Base-by-base conservation (phyloP, 2,113 vertebrate species). In the Cettia cetti region DNA sequence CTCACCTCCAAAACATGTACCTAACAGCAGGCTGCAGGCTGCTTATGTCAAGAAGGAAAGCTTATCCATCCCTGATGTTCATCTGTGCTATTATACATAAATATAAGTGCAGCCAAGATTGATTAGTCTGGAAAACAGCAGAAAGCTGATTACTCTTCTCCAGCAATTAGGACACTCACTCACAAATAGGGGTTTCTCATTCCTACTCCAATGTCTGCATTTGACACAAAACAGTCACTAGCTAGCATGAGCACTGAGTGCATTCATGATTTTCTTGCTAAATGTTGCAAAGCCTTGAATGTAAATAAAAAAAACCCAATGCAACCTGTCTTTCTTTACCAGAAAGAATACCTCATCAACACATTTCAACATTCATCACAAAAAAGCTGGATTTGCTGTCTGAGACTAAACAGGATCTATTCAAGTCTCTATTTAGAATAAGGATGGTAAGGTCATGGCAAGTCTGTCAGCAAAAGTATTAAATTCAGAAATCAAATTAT, bases 401-500 rank as follows among this genome's bases (percentile, higher is more conserved):
- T 76, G 28, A 89, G 40, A 56, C 57, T 89, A 45, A 87, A 82
- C 49, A 65, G 61, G 17, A 57, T 31, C 59, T 68, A 72, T 87
- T 89, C 61, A 92, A 85, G 12, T 53, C 45, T 85, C 77, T 49
- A 20, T 87, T 95, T 96, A 82, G 63, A 87, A 54, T 8, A 66
- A 47, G 56, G 7, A 85, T n/a, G 13, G 8, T 60, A 84, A 89
- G 70, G 45, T 81, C 74, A 79, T 7, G 44, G 30, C 33, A 82
- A 87, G 72, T 72, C 78, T 64, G 28, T 56, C 5, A 1, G 42
- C 42, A 80, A 13, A 89, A 87, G 13, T 27, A 69, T 61, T 84
- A 89, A 72, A 80, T 23, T 84, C 49, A 84, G 37, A 74, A 95
- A 90, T 66, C 20, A 89, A 94, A 61, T 94, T 85, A 66, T 61